Base-by-base conservation (phyloP, 2,888 invertebrate genomes). In the Brachylomia viminalis region DNA sequence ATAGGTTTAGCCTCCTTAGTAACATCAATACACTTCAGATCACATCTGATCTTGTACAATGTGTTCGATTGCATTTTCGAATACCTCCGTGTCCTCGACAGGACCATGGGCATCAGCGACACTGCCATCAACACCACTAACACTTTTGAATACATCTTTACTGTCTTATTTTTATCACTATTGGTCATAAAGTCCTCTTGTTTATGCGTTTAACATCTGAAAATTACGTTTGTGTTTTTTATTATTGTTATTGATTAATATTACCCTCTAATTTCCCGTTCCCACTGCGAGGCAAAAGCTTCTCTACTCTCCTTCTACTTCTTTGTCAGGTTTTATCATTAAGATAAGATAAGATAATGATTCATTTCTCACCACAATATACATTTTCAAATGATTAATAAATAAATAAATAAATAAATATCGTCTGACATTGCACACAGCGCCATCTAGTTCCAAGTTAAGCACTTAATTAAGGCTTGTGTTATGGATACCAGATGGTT, bases 21-120 rank as follows among this genome's bases (percentile, higher is more conserved):
- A 61, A 92, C 92, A 56, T 96, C 95, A 85, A 95, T 95, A 89
- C 97, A 97, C 84, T 95, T 95, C 33, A 97, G 95, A 85, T 97
- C 97, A 90, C 97, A 97, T 83, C 97, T 95, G n/a, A 97, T 97
- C 74, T 97, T 97, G 71, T 97, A 95, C 77, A 97, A 91, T 23
- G 97, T 96, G 78, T 97, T 97, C 52, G 95, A 93, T 85, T 96
- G 94, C 66, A 94, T 91, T 83, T 95, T 95, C 54, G 95, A 91
- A 85, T 93, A 91, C 86, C 95, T 93, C 83, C 93, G 91, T 30
- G 94, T 90, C 90, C 93, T 94, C 23, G 93, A 90, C 49, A 92
- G 78, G 30, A 91, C 93, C 77, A 89, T 81, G 0, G 94, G 92
- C 69, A 91, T 83, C 80, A 93, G 75, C 8, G 90, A 90, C 54